Conservation (phyloP, 2,888 invertebrate species). For the Chymomyza amoena region DNA sequence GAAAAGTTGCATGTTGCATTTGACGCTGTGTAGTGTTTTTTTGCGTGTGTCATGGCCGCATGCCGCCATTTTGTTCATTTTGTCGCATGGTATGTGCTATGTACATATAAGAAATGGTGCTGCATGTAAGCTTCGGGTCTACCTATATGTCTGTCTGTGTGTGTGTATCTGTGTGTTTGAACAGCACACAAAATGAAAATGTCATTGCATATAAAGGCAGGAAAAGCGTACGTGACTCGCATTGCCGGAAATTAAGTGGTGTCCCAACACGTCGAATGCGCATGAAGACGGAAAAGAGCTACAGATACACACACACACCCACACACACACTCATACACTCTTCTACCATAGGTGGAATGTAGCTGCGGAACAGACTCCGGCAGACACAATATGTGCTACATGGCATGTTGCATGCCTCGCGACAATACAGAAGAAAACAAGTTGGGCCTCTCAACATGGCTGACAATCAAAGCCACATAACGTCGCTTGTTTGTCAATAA, state of each 20-base stretch:
- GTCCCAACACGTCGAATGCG: slow-evolving; percentile 59
- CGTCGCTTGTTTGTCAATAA: slow-evolving; percentile 64
- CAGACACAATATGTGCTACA: slow-evolving; percentile 21
- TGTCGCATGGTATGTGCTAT: background rate
- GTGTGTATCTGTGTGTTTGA: slow-evolving; percentile 28
- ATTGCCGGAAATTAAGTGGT: slow-evolving; percentile 66
- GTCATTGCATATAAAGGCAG: slow-evolving; percentile 63
- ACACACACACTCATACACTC: background rate
- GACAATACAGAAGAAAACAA: background rate
- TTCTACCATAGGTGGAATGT: background rate
- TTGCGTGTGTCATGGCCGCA: slow-evolving; percentile 8
- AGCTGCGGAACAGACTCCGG: slow-evolving; percentile 16
- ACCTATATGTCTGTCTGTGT: background rate
- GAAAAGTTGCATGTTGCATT: slow-evolving; percentile 35
- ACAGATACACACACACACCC: slow-evolving; percentile 22
- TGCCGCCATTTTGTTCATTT: slow-evolving; percentile 25
- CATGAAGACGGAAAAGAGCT: slow-evolving; percentile 41
- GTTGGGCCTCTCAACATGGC: slow-evolving; percentile 11
- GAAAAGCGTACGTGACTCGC: slow-evolving; percentile 63
- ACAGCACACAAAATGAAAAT: slow-evolving; percentile 60
- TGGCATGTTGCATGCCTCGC: background rate
- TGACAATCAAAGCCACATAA: slow-evolving; percentile 59
- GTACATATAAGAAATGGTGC: slow-evolving; percentile 30
- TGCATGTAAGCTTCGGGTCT: slow-evolving; percentile 15
- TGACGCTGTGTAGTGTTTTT: slow-evolving; percentile 5